These are phyloP conservation scores for Drosophila buzzatii DNA, from an alignment of 2,888 invertebrate genomes.

Conservation along the genomic window DNA sequence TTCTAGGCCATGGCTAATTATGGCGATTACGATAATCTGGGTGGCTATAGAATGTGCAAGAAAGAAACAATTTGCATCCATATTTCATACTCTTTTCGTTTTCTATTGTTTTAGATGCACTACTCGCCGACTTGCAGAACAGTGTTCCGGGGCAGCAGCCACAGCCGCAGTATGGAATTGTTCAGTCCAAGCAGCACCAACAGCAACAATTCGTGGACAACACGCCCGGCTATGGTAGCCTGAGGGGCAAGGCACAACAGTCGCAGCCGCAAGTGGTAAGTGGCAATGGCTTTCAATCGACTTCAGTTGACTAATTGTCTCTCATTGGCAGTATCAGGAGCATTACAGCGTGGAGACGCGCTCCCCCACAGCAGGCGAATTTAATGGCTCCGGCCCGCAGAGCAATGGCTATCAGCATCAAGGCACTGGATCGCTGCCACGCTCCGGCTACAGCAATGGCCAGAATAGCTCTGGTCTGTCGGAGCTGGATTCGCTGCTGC, in stretches of 20 bases:
- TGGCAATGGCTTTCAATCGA: slow-evolving; percentile 24
- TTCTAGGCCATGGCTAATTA: slow-evolving; percentile 71
- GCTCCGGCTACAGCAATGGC: slow-evolving; percentile 64
- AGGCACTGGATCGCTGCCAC: slow-evolving; percentile 76
- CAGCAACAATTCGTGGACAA: slow-evolving; percentile 81
- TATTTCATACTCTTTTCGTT: slow-evolving; percentile 1
- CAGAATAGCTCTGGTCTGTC: slow-evolving; percentile 88
- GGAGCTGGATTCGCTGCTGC: slow-evolving; percentile 95
- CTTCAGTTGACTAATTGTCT: not conserved
- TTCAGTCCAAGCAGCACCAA: slow-evolving; percentile 36
- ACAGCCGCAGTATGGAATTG: slow-evolving; percentile 10
- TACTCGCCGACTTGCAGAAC: slow-evolving; percentile 97
- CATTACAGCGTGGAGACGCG: slow-evolving; percentile 83
- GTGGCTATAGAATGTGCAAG: slow-evolving; percentile 50
- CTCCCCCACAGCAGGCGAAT: slow-evolving; percentile 67
- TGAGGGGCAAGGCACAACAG: slow-evolving; percentile 88
- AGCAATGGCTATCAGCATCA: slow-evolving; percentile 81
- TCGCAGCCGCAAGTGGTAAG: slow-evolving; percentile 88
- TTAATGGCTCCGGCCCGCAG: slow-evolving; percentile 69
- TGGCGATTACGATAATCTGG: slow-evolving; percentile 83
- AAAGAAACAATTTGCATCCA: not conserved
- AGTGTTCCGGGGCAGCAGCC: slow-evolving; percentile 91
- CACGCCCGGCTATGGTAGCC: slow-evolving; percentile 89
- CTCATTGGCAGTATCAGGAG: slow-evolving; percentile 80
- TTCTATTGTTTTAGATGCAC: slow-evolving; percentile 90